phyloP scores from a whole-genome alignment of 1,140 invertebrate genomes.

The Drosophila trapezifrons region DNA sequence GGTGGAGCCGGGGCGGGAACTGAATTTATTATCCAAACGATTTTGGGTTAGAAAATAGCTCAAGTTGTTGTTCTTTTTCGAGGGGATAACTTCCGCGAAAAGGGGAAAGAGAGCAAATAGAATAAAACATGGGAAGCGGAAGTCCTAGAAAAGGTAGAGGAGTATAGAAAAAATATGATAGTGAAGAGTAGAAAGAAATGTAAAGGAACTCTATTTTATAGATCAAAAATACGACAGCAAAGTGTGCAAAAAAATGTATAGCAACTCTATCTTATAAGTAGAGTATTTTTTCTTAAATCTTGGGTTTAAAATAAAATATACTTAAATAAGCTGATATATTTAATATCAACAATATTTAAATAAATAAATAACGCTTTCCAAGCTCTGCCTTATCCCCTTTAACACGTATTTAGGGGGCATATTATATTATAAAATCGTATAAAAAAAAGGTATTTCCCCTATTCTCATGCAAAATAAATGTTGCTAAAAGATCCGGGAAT shows the following conservation, averaged over 20 bases:
- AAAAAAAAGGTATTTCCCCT: too few relatives aligned
- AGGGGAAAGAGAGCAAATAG: neutral
- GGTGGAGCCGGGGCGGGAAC: constrained; percentile 22
- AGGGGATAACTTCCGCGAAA: constrained; percentile 26
- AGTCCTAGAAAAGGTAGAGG: constrained; percentile 7
- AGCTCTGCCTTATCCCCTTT: too few relatives aligned
- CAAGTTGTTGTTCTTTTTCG: constrained; percentile 26
- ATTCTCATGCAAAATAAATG: constrained; percentile 29
- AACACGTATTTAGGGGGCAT: too few relatives aligned
- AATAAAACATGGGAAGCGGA: constrained; percentile 29
- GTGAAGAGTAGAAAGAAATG: neutral
- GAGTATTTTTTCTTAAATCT: neutral
- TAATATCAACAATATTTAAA: neutral
- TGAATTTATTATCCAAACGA: neutral
- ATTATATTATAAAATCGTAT: too few relatives aligned
- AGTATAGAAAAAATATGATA: neutral
- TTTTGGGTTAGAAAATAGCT: constrained; percentile 40
- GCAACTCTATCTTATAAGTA: too few relatives aligned
- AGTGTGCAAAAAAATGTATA: too few relatives aligned
- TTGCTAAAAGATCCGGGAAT: neutral
- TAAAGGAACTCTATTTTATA: neutral
- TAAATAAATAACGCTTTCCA: neutral
- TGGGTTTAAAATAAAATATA: neutral
- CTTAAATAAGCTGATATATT: neutral
- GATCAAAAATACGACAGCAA: too few relatives aligned